Evolutionary conservation across 2,797 vertebrate species (phyloP).

Genomic region (Phoebastria nigripes): DNA sequence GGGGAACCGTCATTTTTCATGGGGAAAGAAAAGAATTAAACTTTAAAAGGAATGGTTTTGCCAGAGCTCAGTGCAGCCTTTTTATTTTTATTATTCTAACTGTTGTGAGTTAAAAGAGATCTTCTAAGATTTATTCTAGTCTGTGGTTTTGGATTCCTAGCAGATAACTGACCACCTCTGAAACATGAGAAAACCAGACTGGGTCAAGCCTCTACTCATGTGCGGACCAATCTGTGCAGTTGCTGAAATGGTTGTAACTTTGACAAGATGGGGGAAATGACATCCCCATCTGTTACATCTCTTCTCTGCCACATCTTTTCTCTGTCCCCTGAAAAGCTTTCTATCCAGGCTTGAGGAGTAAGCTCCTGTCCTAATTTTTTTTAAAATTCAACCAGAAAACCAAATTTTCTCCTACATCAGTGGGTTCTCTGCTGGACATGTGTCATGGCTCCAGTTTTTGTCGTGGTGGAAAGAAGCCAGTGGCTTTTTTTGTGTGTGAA

Average conservation of each 20-base stretch:
- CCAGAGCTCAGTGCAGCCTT: not conserved
- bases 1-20: not conserved
- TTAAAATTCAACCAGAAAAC: accelerated
- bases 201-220: not conserved
- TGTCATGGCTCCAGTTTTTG: not conserved
- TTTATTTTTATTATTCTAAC: not conserved
- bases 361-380: not conserved
- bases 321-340: not conserved
- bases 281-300: not conserved
- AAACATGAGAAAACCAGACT: not conserved
- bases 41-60: not conserved
- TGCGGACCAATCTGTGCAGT: accelerated
- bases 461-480: not conserved
- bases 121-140: not conserved
- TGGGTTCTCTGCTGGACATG: not conserved
- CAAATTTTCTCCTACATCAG: not conserved
- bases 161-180: not conserved
- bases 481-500: too few species aligned
- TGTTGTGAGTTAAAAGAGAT: not conserved
- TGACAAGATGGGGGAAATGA: not conserved
- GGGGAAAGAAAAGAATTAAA: not conserved
- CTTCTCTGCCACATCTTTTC: not conserved
- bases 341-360: not conserved
- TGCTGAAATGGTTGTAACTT: not conserved
- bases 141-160: not conserved